These are phyloP conservation scores for Drosophila gunungcola DNA, from an alignment of 1,140 invertebrate species.

Conservation along the genomic window DNA sequence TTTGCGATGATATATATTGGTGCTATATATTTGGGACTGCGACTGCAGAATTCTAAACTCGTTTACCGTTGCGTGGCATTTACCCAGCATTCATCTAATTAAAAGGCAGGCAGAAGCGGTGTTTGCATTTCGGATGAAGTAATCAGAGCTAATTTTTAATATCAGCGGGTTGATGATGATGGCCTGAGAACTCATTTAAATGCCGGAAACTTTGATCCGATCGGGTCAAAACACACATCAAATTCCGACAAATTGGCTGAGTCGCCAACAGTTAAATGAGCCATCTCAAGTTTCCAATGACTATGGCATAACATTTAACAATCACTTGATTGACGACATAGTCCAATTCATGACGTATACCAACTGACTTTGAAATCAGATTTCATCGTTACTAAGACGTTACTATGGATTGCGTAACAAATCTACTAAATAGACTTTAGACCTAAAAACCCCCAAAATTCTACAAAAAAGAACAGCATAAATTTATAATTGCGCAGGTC, in stretches of 20 bases:
- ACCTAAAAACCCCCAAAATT: slow-evolving; percentile 33
- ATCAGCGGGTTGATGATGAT: slow-evolving; percentile 14
- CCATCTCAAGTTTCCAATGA: slow-evolving; percentile 54
- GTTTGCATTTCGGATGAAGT: slow-evolving; percentile 61
- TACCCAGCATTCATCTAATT: slow-evolving; percentile 58
- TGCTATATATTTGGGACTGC: slow-evolving; percentile 6
- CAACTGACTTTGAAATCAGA: slow-evolving; percentile 18
- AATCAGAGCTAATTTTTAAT: slow-evolving; percentile 63
- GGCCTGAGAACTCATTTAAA: slow-evolving; percentile 52
- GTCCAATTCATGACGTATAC: slow-evolving; percentile 26
- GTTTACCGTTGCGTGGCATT: slow-evolving; percentile 71
- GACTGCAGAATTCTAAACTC: slow-evolving; percentile 44
- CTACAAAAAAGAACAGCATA: slow-evolving; percentile 37
- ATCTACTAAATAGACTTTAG: slow-evolving; percentile 22
- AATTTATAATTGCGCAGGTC: slow-evolving; percentile 28
- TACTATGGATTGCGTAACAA: slow-evolving; percentile 35
- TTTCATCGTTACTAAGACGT: slow-evolving; percentile 8
- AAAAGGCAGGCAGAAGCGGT: slow-evolving; percentile 30
- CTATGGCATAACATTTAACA: slow-evolving; percentile 30
- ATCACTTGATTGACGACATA: slow-evolving; percentile 29
- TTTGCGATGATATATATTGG: slow-evolving; percentile 19
- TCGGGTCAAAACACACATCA: slow-evolving; percentile 38
- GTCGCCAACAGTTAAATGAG: slow-evolving; percentile 35
- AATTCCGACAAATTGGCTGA: slow-evolving; percentile 40
- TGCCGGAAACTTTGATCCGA: slow-evolving; percentile 70